Conservation (phyloP, 2,888 invertebrate genomes). For the Polymixis lichenea region DNA sequence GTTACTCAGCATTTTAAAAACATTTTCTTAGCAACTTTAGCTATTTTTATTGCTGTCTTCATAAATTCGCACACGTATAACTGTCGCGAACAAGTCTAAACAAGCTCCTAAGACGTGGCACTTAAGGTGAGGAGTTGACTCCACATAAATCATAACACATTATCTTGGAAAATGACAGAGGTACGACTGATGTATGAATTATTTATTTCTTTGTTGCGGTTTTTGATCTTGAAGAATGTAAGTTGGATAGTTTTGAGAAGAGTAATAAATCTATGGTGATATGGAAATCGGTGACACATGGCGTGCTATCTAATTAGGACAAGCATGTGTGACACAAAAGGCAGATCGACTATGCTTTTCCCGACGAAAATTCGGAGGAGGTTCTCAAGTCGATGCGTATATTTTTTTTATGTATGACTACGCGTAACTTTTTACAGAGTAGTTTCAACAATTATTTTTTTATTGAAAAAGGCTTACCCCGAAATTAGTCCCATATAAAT, state of each 20-base stretch:
- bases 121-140: constrained; percentile 62
- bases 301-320: not conserved
- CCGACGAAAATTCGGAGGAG: too few species aligned
- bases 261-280: constrained; percentile 42
- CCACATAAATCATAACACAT: constrained; percentile 75
- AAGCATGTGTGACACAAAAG: not conserved
- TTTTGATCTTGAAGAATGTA: constrained; percentile 58
- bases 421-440: too few species aligned
- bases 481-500: too few species aligned
- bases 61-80: constrained; percentile 61
- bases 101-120: constrained; percentile 60
- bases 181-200: constrained; percentile 72
- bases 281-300: constrained; percentile 39
- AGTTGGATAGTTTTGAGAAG: constrained; percentile 37
- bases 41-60: constrained; percentile 58
- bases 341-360: not conserved
- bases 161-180: constrained; percentile 71
- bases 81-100: constrained; percentile 61
- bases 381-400: too few species aligned
- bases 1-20: constrained; percentile 51
- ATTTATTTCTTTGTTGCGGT: constrained; percentile 65
- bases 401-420: too few species aligned
- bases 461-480: too few species aligned
- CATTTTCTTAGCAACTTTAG: constrained; percentile 46
- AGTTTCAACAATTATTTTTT: too few species aligned